A percentile compares a stretch with the other conserved stretches of the same genome.
These are phyloP conservation scores for Sycobia sp. DNA, from an alignment of 1,140 invertebrate species.

Conservation along the genomic window DNA sequence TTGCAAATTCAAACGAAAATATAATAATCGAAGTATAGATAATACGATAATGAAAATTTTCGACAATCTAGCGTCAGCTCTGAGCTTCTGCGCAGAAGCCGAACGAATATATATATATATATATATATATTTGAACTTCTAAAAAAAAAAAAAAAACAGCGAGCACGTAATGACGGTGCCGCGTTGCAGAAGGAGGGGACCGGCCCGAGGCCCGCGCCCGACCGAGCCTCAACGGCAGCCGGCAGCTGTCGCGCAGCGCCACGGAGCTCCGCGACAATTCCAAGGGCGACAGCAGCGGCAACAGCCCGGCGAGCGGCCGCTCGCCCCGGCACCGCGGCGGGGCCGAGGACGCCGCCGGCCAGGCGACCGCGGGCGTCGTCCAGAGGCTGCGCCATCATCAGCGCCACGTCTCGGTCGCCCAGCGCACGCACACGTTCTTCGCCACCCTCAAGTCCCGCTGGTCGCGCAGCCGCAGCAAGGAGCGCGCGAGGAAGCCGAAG, in stretches of 20 bases:
- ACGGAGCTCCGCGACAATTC: slow-evolving; percentile 53
- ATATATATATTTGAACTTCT: too few relatives aligned
- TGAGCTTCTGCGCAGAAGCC: too few relatives aligned
- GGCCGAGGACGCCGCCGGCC: slow-evolving; percentile 3
- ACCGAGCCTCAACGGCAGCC: slow-evolving; percentile 51
- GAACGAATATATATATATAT: too few relatives aligned
- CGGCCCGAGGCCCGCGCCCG: slow-evolving; percentile 26
- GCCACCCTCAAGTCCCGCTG: slow-evolving; percentile 72
- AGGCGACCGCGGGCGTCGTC: slow-evolving; percentile 30
- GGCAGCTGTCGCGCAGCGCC: slow-evolving; percentile 58
- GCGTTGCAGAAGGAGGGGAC: too few relatives aligned
- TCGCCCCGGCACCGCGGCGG: slow-evolving; percentile 38
- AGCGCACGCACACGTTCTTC: slow-evolving; percentile 75
- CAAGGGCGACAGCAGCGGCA: slow-evolving; percentile 32
- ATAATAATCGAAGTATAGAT: too few relatives aligned
- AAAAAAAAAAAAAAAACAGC: too few relatives aligned
- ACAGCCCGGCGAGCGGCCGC: slow-evolving; percentile 29
- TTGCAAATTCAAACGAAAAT: too few relatives aligned
- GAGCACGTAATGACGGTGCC: too few relatives aligned
- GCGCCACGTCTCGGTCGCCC: slow-evolving; percentile 64
- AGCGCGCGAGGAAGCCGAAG: slow-evolving; percentile 58
- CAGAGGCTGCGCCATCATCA: slow-evolving; percentile 49
- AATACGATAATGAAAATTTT: too few relatives aligned
- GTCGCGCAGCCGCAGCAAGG: slow-evolving; percentile 68
- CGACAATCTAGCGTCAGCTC: too few relatives aligned